These are phyloP conservation scores for Batillaria attramentaria DNA, from an alignment of 1,140 invertebrate species.

Conservation along the genomic window DNA sequence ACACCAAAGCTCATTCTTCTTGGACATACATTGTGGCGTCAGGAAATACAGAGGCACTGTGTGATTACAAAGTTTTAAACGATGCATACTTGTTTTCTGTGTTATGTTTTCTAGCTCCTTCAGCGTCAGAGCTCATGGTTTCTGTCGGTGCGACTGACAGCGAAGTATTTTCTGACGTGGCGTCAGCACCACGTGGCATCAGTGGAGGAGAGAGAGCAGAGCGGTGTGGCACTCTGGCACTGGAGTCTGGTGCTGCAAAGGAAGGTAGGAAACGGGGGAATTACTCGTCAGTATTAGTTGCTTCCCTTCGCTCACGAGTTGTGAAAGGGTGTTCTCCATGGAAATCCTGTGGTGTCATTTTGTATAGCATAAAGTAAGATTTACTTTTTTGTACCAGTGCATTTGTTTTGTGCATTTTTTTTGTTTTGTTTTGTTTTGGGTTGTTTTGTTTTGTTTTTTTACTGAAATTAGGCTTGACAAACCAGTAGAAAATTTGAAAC, in stretches of 20 bases:
- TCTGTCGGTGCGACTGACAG: slow-evolving; percentile 44
- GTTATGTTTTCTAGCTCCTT: slow-evolving; percentile 46
- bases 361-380: not conserved
- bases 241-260: slow-evolving; percentile 61
- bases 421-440: not conserved
- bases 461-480: no score
- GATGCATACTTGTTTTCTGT: not conserved
- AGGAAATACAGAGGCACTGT: not conserved
- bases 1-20: slow-evolving; percentile 1
- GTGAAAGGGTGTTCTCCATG: no score
- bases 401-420: not conserved
- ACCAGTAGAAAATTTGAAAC: no score
- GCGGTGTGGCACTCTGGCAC: slow-evolving; percentile 59
- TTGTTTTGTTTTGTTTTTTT: no score
- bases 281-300: not conserved
- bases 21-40: not conserved
- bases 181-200: slow-evolving; percentile 35
- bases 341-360: not conserved
- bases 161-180: slow-evolving; percentile 50
- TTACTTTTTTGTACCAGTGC: not conserved
- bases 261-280: slow-evolving; percentile 51
- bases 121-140: slow-evolving; percentile 53
- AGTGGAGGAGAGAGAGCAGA: slow-evolving; percentile 42
- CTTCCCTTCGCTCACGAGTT: not conserved
- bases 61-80: not conserved